These are phyloP conservation scores for Aphelenchoides besseyi DNA, from an alignment of 1,140 invertebrate species.

Conservation along the genomic window DNA sequence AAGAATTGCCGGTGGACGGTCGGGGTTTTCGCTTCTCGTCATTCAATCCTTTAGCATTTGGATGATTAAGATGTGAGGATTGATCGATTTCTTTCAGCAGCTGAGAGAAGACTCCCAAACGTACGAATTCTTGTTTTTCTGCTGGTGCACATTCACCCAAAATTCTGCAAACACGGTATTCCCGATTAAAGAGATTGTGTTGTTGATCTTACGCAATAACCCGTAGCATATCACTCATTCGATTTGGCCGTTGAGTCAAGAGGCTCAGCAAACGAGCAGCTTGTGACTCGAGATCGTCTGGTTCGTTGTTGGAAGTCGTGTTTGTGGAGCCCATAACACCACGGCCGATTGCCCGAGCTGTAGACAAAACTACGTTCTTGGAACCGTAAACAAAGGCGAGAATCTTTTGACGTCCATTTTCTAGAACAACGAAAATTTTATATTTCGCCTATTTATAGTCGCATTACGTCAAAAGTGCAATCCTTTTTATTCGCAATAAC, in stretches of 20 bases:
- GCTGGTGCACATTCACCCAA: conserved; percentile 29
- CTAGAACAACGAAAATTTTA: conserved; percentile 16
- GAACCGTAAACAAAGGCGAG: conserved; percentile 32
- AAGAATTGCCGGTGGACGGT: neutral
- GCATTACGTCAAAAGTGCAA: no score
- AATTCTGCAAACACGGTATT: conserved; percentile 35
- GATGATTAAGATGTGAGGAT: neutral
- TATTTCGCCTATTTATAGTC: no score
- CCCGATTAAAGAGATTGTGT: neutral
- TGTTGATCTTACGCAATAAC: conserved; percentile 40
- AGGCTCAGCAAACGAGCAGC: conserved; percentile 29
- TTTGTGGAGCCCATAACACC: conserved; percentile 52
- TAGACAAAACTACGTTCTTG: conserved; percentile 32
- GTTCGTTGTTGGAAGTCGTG: conserved; percentile 35
- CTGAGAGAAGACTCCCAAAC: conserved; percentile 26
- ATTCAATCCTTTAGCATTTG: neutral
- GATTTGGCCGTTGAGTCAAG: conserved; percentile 37
- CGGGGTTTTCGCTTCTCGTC: neutral
- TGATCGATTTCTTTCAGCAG: conserved; percentile 27
- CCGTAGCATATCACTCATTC: conserved; percentile 47
- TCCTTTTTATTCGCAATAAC: no score
- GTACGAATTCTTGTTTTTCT: conserved; percentile 41
- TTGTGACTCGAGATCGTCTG: conserved; percentile 35
- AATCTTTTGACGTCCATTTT: conserved; percentile 22
- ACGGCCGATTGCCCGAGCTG: conserved; percentile 29